These are phyloP conservation scores for Todiramphus saurophagus DNA, from an alignment of 2,113 vertebrate species.

Conservation along the genomic window DNA sequence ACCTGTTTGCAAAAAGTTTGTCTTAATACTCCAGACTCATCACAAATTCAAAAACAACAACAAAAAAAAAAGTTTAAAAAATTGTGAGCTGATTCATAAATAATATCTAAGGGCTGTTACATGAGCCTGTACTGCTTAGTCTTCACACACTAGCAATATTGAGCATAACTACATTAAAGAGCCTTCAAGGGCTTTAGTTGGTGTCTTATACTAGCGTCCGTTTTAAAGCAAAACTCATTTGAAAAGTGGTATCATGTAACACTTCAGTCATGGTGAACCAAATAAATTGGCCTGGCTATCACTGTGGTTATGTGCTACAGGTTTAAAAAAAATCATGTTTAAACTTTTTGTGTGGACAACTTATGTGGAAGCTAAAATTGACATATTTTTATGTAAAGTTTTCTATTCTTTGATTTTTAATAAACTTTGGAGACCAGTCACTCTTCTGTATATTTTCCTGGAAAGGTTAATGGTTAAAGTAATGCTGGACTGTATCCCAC, in stretches of 20 bases:
- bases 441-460: not conserved
- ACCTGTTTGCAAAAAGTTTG: conserved; percentile 63
- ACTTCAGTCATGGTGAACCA: conserved; percentile 62
- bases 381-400: conserved; percentile 98
- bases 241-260: conserved; percentile 68
- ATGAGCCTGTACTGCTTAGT: conserved; percentile 73
- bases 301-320: conserved; percentile 72
- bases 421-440: conserved; percentile 88
- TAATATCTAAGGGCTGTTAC: conserved; percentile 76
- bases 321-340: conserved; percentile 76
- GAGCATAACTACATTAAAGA: conserved; percentile 64
- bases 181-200: conserved; percentile 8
- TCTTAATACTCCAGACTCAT: conserved; percentile 61
- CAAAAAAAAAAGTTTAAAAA: conserved; percentile 45
- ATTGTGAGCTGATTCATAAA: conserved; percentile 74
- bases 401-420: conserved; percentile 98
- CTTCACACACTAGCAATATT: conserved; percentile 75
- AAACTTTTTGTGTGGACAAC: conserved; percentile 77
- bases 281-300: conserved; percentile 76
- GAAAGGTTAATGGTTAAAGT: not conserved
- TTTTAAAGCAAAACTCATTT: conserved; percentile 59
- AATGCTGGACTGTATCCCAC: not conserved
- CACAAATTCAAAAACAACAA: conserved; percentile 51
- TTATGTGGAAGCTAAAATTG: conserved; percentile 80
- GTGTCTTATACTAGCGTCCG: conserved; percentile 60